Conservation (phyloP, 2,113 vertebrate species). For the Desmodus rotundus region DNA sequence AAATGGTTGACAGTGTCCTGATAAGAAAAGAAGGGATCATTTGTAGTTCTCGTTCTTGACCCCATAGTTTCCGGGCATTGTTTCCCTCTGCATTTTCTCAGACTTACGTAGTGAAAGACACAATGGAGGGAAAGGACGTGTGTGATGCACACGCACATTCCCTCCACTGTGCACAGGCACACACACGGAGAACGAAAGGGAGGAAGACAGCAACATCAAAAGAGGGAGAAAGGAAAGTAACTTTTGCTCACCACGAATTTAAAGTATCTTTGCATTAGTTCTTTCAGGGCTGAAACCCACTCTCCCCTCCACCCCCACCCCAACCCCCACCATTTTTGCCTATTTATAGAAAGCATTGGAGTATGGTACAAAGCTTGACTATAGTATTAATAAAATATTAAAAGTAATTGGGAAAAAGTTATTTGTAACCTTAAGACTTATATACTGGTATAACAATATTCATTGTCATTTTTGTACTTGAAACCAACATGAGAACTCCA, state of each 20-base stretch:
- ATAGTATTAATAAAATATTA: conserved; percentile 46
- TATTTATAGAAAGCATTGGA: background rate
- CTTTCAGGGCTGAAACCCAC: conserved; percentile 3
- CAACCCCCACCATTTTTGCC: background rate
- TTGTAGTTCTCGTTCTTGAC: conserved; percentile 62
- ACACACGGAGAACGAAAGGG: background rate
- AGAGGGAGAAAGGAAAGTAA: background rate
- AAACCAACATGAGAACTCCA: background rate
- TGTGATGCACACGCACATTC: background rate
- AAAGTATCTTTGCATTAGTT: conserved; percentile 20
- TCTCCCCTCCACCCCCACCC: background rate
- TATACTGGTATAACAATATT: background rate
- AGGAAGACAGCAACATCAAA: background rate
- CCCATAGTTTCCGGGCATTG: conserved; percentile 69
- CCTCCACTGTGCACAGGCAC: background rate
- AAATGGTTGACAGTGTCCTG: conserved; percentile 62
- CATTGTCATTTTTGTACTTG: background rate
- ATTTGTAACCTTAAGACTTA: conserved; percentile 40
- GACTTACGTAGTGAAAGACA: conserved; percentile 54
- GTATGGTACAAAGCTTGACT: conserved; percentile 11
- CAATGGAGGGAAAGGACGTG: background rate
- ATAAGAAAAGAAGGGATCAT: conserved; percentile 56
- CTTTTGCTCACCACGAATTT: background rate
- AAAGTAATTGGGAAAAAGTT: conserved; percentile 25
- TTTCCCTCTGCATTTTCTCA: conserved; percentile 69